A percentile compares a stretch with the other conserved stretches of the same genome.
phyloP scores from a whole-genome alignment of 2,113 vertebrate species.

The Trachemys scripta region DNA sequence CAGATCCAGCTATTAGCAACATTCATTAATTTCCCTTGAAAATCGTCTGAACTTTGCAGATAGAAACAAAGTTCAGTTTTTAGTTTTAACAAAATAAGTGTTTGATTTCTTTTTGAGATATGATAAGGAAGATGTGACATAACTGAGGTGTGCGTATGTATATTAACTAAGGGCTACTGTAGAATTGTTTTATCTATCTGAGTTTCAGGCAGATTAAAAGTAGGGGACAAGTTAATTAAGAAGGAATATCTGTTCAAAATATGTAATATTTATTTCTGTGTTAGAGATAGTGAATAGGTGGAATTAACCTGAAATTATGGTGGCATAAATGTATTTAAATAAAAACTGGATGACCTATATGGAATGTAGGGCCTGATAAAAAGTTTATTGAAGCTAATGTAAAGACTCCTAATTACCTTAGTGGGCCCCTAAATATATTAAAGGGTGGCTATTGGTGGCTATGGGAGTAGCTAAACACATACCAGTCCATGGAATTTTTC shows the following conservation, averaged over 20 bases:
- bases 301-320: slow-evolving; percentile 6
- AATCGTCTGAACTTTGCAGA: slow-evolving; percentile 62
- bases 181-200: neutral
- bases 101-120: neutral
- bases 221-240: slow-evolving; percentile 49
- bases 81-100: neutral
- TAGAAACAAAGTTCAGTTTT: slow-evolving; percentile 25
- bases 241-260: neutral
- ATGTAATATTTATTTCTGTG: slow-evolving; percentile 8
- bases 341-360: neutral
- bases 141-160: neutral
- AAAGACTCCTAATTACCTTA: neutral
- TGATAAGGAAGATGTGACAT: neutral
- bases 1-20: slow-evolving; percentile 51
- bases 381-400: neutral
- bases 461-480: neutral
- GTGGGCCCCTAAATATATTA: neutral
- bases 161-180: neutral
- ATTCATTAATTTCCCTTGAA: slow-evolving; percentile 70
- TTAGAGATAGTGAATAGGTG: neutral
- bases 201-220: slow-evolving; percentile 7
- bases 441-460: neutral
- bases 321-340: neutral
- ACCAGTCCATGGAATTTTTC: neutral
- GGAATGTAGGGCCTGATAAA: neutral